A percentile compares a stretch with the other conserved stretches of the same genome.
Conservation (phyloP, 2,888 invertebrate genomes). For the Eilema depressum region DNA sequence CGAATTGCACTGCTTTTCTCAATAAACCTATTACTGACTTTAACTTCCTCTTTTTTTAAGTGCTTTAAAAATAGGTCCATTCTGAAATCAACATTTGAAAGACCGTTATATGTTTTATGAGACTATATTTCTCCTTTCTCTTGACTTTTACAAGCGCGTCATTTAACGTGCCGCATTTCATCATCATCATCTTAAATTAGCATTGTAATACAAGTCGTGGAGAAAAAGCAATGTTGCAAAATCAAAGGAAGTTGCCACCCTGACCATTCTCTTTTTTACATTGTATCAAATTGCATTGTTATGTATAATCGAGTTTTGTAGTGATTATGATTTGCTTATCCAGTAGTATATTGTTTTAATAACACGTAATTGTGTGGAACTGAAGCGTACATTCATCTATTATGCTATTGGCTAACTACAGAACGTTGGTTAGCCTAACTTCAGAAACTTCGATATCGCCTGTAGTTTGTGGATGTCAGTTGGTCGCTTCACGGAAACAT, state of each 20-base stretch:
- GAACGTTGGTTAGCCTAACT: too few species aligned
- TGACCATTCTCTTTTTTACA: constrained; percentile 4
- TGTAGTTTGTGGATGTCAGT: too few species aligned
- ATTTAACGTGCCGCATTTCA: constrained; percentile 3
- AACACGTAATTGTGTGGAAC: background rate
- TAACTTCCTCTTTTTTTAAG: background rate
- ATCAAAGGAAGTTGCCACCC: constrained; percentile 11
- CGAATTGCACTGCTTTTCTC: too few species aligned
- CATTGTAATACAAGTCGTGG: constrained; percentile 11
- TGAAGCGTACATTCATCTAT: background rate
- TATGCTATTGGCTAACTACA: background rate
- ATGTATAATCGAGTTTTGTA: constrained; percentile 7
- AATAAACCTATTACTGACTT: too few species aligned
- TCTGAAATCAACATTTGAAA: constrained; percentile 3
- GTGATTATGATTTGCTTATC: constrained; percentile 1
- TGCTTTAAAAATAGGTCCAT: background rate
- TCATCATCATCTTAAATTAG: constrained; percentile 12
- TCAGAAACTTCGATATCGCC: too few species aligned
- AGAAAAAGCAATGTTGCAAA: constrained; percentile 12
- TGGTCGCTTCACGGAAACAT: too few species aligned
- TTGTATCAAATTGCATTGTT: constrained; percentile 17
- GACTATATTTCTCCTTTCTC: constrained; percentile 1
- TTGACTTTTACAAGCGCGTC: background rate
- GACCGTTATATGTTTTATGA: background rate
- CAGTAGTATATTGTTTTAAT: constrained; percentile 11